A percentile compares a stretch with the other conserved stretches of the same genome.
These are phyloP conservation scores for Polypedilum vanderplanki DNA, from an alignment of 1,140 invertebrate species.

Conservation along the genomic window DNA sequence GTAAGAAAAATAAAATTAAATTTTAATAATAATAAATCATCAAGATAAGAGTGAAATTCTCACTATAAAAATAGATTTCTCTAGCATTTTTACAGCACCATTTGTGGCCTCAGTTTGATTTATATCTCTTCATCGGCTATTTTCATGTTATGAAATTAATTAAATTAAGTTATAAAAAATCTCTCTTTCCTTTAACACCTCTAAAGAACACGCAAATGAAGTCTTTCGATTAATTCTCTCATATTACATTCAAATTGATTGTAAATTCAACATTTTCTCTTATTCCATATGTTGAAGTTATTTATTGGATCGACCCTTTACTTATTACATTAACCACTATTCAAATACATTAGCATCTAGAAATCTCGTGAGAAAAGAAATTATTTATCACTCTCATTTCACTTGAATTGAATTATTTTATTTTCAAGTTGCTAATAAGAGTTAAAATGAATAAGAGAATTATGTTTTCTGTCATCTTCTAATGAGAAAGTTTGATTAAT, in stretches of 20 bases:
- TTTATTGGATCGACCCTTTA: constrained; percentile 5
- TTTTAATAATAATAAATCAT: too few relatives aligned
- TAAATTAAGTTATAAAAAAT: constrained; percentile 20
- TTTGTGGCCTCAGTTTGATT: background rate
- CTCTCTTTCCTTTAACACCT: background rate
- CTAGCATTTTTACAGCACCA: too few relatives aligned
- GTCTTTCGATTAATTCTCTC: background rate
- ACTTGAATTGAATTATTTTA: too few relatives aligned
- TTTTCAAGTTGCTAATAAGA: too few relatives aligned
- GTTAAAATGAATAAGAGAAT: too few relatives aligned
- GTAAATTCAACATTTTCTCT: background rate
- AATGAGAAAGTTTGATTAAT: too few relatives aligned
- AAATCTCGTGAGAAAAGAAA: constrained; percentile 4
- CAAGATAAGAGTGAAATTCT: too few relatives aligned
- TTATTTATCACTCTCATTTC: background rate
- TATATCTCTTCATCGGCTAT: background rate
- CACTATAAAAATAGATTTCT: too few relatives aligned
- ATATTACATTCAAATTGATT: constrained; percentile 10
- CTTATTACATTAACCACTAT: background rate
- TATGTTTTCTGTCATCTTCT: too few relatives aligned
- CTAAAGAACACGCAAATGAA: constrained; percentile 8
- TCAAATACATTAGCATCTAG: background rate
- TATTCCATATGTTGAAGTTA: background rate
- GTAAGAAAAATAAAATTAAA: too few relatives aligned
- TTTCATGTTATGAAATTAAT: constrained; percentile 20